A percentile compares a stretch with the other conserved stretches of the same genome.
These are phyloP conservation scores for Parasteatoda tepidariorum DNA, from an alignment of 1,140 invertebrate species.

Conservation along the genomic window DNA sequence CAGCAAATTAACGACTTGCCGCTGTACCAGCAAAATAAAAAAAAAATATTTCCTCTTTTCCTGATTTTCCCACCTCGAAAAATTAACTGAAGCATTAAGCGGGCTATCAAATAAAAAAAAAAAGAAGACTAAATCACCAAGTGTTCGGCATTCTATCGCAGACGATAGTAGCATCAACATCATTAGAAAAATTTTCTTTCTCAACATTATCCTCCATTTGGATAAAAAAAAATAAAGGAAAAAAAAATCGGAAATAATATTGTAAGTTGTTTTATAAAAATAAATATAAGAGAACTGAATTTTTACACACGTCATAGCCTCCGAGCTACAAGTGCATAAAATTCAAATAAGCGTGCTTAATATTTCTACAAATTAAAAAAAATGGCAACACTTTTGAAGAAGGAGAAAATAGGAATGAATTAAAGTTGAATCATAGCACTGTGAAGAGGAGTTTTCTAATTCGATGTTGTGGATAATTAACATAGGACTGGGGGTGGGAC, in stretches of 20 bases:
- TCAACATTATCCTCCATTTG: not conserved
- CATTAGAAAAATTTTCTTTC: not conserved
- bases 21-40: not conserved
- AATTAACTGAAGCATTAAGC: conserved; percentile 41
- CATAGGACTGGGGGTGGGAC: not conserved
- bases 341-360: not conserved
- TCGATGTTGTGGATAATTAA: not conserved
- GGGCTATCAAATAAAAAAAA: not conserved
- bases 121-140: not conserved
- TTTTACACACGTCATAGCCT: not conserved
- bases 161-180: not conserved
- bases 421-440: not conserved
- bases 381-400: not conserved
- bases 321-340: not conserved
- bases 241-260: not conserved
- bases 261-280: not conserved
- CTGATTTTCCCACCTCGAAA: conserved; percentile 29
- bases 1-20: conserved; percentile 30
- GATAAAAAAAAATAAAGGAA: not conserved
- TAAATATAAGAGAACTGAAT: not conserved
- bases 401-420: not conserved
- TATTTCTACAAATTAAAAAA: not conserved
- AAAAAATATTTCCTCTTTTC: not conserved
- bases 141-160: not conserved
- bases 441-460: not conserved